Base-by-base conservation (phyloP, 2,888 invertebrate species). In the Lamellibrachia columna region DNA sequence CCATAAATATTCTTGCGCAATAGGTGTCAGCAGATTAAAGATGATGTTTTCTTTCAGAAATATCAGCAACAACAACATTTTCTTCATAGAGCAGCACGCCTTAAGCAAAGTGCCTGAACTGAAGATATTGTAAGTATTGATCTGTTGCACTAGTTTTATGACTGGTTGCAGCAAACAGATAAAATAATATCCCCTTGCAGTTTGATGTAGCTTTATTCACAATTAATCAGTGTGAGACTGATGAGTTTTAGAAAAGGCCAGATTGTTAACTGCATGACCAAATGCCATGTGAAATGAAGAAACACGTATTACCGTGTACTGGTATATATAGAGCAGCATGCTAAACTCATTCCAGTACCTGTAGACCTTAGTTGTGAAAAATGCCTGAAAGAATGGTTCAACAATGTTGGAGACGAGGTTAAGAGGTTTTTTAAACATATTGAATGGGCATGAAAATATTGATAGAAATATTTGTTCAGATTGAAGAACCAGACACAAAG, bases 11-110 rank as follows among this genome's bases (percentile, higher is more conserved):
- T 40, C 40, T 40, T 40, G 40, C 40, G 40, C 40, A 40, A 40
- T 40, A 40, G 15, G 9, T n/a, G 15, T n/a, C 6, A 91, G 28
- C 7, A 91, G 40, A 91, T 91, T n/a, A 91, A n/a, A 91, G 8
- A 40, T 40, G 40, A 40, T 40, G 40, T 40, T 28, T 91, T 91
- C 11, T 90, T 90, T 90, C 92, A 92, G 92, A 53, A 92, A 92
- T 55, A 90, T 92, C 53, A 92, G 92, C 53, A 92, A 92, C 90
- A 92, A 92, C 53, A n/a, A 90, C 9, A 90, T 92, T 22, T 90
- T 90, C 90, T 92, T 90, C 92, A 92, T 92, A 11, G 92, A 90
- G n/a, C 53, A 55, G 55, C 91, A 52, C 15, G 2, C 91, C 9
- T 90, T 92, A 8, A 55, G 55, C 9, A 53, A 22, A n/a, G 55